phyloP scores from a whole-genome alignment of 2,797 vertebrate species.

The Bovichtus diacanthus region DNA sequence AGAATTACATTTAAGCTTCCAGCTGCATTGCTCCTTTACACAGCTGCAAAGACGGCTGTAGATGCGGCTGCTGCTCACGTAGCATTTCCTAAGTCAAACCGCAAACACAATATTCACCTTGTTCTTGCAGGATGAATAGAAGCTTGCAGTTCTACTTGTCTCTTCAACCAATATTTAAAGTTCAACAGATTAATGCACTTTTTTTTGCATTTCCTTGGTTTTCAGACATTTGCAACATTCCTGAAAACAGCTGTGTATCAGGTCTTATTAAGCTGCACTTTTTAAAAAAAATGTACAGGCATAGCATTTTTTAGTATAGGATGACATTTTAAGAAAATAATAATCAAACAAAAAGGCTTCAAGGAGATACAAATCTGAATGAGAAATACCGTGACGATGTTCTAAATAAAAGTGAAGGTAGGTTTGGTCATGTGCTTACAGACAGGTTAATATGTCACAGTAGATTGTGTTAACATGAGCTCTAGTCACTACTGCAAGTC shows the following conservation, averaged over 20 bases:
- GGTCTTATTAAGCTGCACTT: neutral
- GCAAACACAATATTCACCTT: neutral
- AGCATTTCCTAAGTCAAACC: no score
- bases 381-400: neutral
- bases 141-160: neutral
- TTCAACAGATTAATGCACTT: neutral
- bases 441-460: conserved; percentile 14
- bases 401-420: neutral
- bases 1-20: no score
- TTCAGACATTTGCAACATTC: neutral
- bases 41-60: no score
- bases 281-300: neutral
- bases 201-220: neutral
- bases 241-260: neutral
- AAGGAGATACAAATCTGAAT: neutral
- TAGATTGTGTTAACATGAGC: conserved; percentile 6
- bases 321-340: neutral
- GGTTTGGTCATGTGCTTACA: neutral
- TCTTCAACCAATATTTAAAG: neutral
- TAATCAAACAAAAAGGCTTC: neutral
- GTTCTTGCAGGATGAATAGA: neutral
- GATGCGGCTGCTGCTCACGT: no score
- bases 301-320: neutral
- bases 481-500: conserved; percentile 23
- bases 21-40: no score